Conservation (phyloP, 2,888 invertebrate species). For the Cheilosia grossa region DNA sequence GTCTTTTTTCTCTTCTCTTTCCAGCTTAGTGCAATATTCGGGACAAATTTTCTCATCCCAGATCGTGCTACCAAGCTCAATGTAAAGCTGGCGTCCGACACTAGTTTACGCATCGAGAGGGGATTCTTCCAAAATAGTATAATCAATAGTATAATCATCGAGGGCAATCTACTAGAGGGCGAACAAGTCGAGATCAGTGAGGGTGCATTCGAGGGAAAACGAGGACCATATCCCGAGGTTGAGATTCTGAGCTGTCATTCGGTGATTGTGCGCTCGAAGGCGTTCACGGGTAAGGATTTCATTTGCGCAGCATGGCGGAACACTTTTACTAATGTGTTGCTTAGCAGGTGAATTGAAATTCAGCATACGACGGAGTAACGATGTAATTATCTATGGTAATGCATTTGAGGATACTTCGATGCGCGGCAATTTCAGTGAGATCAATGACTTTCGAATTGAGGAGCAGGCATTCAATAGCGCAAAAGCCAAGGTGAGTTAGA, state of each 20-base stretch:
- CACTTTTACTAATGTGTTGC: slow-evolving; percentile 47
- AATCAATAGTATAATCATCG: slow-evolving; percentile 80
- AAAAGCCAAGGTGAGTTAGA: slow-evolving; percentile 78
- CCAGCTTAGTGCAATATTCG: slow-evolving; percentile 79
- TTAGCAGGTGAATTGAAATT: slow-evolving; percentile 80
- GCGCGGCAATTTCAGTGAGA: slow-evolving; percentile 78
- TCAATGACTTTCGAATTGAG: slow-evolving; percentile 78
- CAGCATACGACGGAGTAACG: slow-evolving; percentile 78
- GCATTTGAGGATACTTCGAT: slow-evolving; percentile 81
- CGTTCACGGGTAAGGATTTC: slow-evolving; percentile 79
- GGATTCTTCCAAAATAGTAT: slow-evolving; percentile 79
- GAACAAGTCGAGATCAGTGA: slow-evolving; percentile 80
- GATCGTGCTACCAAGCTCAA: slow-evolving; percentile 77
- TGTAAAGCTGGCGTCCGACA: slow-evolving; percentile 77
- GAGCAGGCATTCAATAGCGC: slow-evolving; percentile 80
- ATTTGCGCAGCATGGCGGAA: not conserved
- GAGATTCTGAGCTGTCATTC: slow-evolving; percentile 78
- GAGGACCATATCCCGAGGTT: slow-evolving; percentile 81
- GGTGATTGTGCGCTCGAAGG: slow-evolving; percentile 79
- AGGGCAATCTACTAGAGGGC: slow-evolving; percentile 76
- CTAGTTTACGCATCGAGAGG: slow-evolving; percentile 77
- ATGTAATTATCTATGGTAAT: slow-evolving; percentile 78
- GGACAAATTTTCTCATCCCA: slow-evolving; percentile 78
- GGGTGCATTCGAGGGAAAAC: slow-evolving; percentile 79
- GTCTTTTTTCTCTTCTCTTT: slow-evolving; percentile 39